Conservation (phyloP, 2,888 invertebrate genomes). For the Theretra japonica region DNA sequence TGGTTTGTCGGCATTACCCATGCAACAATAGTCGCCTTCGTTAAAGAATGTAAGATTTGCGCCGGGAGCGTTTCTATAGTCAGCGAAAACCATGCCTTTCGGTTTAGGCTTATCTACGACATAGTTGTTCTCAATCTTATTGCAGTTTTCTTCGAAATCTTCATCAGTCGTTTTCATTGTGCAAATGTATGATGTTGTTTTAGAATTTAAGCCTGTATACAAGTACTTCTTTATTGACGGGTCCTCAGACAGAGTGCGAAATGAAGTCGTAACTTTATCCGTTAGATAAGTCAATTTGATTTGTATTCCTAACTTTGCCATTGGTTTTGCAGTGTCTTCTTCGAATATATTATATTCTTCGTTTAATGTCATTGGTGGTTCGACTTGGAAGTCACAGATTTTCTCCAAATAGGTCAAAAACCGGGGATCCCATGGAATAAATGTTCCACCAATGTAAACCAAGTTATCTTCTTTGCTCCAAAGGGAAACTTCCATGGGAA, state of each 20-base stretch:
- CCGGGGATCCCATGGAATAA: slow-evolving; percentile 70
- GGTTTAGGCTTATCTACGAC: slow-evolving; percentile 59
- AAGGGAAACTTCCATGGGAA: slow-evolving; percentile 67
- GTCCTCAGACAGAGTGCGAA: slow-evolving; percentile 76
- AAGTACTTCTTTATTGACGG: slow-evolving; percentile 67
- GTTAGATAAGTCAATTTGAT: slow-evolving; percentile 69
- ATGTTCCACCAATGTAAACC: slow-evolving; percentile 64
- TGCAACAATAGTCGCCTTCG: slow-evolving; percentile 74
- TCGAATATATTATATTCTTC: slow-evolving; percentile 78
- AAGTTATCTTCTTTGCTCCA: slow-evolving; percentile 77
- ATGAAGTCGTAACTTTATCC: slow-evolving; percentile 70
- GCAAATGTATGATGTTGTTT: slow-evolving; percentile 75
- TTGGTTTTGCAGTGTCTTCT: slow-evolving; percentile 71
- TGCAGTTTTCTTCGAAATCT: slow-evolving; percentile 65
- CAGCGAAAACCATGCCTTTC: slow-evolving; percentile 63
- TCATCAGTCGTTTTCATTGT: slow-evolving; percentile 76
- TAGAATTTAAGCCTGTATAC: slow-evolving; percentile 76
- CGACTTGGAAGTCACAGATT: slow-evolving; percentile 55
- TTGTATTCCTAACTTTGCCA: slow-evolving; percentile 74
- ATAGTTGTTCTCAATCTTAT: slow-evolving; percentile 66
- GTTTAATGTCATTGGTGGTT: slow-evolving; percentile 60
- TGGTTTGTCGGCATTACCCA: slow-evolving; percentile 71
- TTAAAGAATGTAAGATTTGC: slow-evolving; percentile 71
- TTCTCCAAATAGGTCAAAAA: slow-evolving; percentile 64
- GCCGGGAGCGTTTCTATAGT: slow-evolving; percentile 73